Base-by-base conservation (phyloP, 2,797 vertebrate genomes). In the Poecile montanus region DNA sequence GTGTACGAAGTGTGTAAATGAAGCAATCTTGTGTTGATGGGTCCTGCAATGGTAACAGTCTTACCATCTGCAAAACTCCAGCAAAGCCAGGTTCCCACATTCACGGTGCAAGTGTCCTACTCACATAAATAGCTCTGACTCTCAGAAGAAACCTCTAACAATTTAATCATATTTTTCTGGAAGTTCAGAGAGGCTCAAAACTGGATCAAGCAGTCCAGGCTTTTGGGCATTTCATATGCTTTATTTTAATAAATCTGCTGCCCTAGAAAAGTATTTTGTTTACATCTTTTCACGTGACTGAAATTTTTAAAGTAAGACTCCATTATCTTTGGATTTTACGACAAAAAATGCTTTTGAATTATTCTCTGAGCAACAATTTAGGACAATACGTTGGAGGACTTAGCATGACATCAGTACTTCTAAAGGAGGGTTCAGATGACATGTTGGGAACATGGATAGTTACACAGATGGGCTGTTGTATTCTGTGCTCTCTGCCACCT, bases 391-490 rank as follows among this genome's bases (percentile, higher is more conserved):
- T 29, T 63, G 65, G 38, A 85, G 36, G 18, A 26, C 44, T 36
- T 57, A 23, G 13, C 8, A 1, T 12, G 25, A 32, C 17, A 13
- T 26, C 30, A n/a, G 13, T 48, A 11, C 16, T 73, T 65, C 11
- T 40, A 13, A 47, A 42, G 20, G 58, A 50, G 7, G 9, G 19
- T 14, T 51, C 14, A 38, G 23, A 7, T 50, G 14, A 38, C 7
- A 3, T 7, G 2, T 17, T 5, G 1, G 22, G 36, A 42, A 13
- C 13, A 15, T 3, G 7, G 22, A 9, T 36, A 20, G 2, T 56
- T 19, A 23, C 12, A 7, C 6, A 53, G 30, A 34, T 1, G 2
- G 36, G 15, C 40, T 67, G 30, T 34, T 87, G 25, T 36, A 40
- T n/a, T 58, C 40, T 2, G 2, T 72, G 76, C 40, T 58, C 81